These are phyloP conservation scores for Paracanthobrama guichenoti DNA, from an alignment of 2,113 vertebrate genomes.

Conservation along the genomic window DNA sequence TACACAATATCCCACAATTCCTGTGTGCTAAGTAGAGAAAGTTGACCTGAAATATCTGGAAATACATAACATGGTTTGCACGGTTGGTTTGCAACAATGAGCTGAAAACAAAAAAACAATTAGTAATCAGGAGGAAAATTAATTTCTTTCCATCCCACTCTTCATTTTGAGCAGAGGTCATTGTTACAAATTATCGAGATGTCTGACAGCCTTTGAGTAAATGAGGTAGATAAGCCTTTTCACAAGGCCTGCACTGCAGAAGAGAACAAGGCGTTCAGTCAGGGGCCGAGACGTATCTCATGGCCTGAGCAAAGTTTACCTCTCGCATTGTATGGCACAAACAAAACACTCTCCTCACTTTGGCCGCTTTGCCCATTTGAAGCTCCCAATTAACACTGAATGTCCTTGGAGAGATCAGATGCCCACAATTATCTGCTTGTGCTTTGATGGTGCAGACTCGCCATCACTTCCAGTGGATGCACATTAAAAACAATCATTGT, in stretches of 20 bases:
- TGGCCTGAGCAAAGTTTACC: constrained; percentile 41
- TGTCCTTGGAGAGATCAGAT: constrained; percentile 70
- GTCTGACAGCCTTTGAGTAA: constrained; percentile 50
- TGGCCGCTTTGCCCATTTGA: constrained; percentile 63
- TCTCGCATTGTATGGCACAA: constrained; percentile 56
- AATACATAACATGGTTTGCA: constrained; percentile 18
- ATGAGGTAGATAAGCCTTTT: constrained; percentile 53
- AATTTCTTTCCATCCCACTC: constrained; percentile 32
- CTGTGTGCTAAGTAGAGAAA: background rate
- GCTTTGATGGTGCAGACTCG: constrained; percentile 69
- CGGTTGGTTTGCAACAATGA: constrained; percentile 31
- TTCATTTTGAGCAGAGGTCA: constrained; percentile 43
- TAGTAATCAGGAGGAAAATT: constrained; percentile 33
- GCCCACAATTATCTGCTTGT: constrained; percentile 71
- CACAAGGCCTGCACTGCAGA: constrained; percentile 52
- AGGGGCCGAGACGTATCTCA: constrained; percentile 50
- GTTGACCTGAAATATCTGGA: constrained; percentile 1
- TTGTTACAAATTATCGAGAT: constrained; percentile 59
- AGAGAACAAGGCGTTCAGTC: constrained; percentile 62
- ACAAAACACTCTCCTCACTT: constrained; percentile 71
- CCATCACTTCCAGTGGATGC: constrained; percentile 64
- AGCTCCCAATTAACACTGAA: constrained; percentile 72
- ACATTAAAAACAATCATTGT: constrained; percentile 64
- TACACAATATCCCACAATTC: constrained; percentile 30
- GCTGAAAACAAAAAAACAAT: constrained; percentile 32